Percentiles rank a stretch among this genome's conserved stretches.
Conservation (phyloP, 1,140 invertebrate species). For the Coptotermes formosanus region DNA sequence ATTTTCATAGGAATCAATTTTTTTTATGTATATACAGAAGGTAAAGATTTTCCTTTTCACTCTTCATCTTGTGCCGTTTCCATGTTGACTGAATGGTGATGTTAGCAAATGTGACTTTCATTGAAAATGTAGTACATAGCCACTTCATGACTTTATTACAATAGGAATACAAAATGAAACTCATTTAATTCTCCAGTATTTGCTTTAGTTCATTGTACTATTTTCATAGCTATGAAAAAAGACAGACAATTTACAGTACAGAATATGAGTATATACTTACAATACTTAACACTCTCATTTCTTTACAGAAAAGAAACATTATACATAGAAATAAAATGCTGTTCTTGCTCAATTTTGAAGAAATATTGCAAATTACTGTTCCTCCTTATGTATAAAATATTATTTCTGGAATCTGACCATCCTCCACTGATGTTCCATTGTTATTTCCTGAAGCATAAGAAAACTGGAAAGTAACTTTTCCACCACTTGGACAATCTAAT, state of each 20-base stretch:
- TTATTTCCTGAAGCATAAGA: conserved; percentile 84
- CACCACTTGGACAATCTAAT: conserved; percentile 69
- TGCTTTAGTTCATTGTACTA: background rate
- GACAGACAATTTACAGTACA: background rate
- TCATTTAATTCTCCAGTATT: background rate
- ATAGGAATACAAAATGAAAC: background rate
- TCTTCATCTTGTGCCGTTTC: background rate
- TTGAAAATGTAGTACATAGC: too few relatives aligned
- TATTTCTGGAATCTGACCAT: conserved; percentile 88
- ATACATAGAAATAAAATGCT: conserved; percentile 15
- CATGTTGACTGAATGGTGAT: background rate
- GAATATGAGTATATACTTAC: background rate
- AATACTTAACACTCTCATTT: background rate
- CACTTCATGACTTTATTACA: background rate
- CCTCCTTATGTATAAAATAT: conserved; percentile 62
- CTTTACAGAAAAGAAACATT: background rate
- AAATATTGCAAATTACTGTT: background rate
- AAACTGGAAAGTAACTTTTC: conserved; percentile 81
- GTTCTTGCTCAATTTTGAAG: background rate
- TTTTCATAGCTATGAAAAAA: background rate
- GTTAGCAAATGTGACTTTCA: too few relatives aligned
- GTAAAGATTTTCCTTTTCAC: background rate
- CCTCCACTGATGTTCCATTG: conserved; percentile 87
- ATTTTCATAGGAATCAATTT: background rate
- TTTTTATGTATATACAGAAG: background rate